Evolutionary conservation across 2,888 invertebrate genomes (phyloP).

Genomic region (Drosophila prostipennis): DNA sequence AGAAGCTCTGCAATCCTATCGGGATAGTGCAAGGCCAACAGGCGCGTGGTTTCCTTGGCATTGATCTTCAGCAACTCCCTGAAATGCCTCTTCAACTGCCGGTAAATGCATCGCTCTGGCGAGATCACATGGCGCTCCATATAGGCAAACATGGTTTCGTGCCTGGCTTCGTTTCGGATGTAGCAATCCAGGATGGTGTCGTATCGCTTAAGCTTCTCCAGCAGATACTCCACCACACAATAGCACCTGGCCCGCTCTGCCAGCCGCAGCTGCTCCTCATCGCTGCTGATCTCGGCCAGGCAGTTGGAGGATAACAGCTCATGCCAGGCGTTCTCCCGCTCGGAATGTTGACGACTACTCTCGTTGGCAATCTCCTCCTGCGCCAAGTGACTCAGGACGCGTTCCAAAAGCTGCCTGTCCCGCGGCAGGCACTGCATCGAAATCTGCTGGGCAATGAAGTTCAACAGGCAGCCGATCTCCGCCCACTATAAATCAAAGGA

Average conservation of each 20-base stretch:
- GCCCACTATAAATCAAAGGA: conserved; percentile 76
- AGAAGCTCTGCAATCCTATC: conserved; percentile 85
- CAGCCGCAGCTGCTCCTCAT: conserved; percentile 86
- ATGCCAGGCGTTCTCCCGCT: conserved; percentile 90
- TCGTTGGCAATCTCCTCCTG: conserved; percentile 84
- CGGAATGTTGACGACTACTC: conserved; percentile 86
- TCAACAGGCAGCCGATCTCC: conserved; percentile 87
- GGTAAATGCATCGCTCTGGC: conserved; percentile 84
- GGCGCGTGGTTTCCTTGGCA: conserved; percentile 87
- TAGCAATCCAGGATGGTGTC: conserved; percentile 89
- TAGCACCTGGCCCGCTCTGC: conserved; percentile 89
- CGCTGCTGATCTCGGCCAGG: conserved; percentile 86
- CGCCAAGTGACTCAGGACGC: conserved; percentile 86
- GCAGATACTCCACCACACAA: conserved; percentile 89
- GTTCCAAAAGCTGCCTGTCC: conserved; percentile 86
- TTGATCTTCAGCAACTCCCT: conserved; percentile 87
- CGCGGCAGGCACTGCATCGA: conserved; percentile 84
- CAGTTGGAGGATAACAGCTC: conserved; percentile 88
- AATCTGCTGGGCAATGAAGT: conserved; percentile 88
- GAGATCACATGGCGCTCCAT: conserved; percentile 85
- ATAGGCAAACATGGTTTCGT: conserved; percentile 87
- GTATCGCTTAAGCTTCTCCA: conserved; percentile 87
- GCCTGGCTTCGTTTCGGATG: conserved; percentile 87
- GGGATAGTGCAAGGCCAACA: conserved; percentile 86
- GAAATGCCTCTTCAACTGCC: conserved; percentile 84